Conservation (phyloP, 2,113 vertebrate species). For the Chaenocephalus aceratus region DNA sequence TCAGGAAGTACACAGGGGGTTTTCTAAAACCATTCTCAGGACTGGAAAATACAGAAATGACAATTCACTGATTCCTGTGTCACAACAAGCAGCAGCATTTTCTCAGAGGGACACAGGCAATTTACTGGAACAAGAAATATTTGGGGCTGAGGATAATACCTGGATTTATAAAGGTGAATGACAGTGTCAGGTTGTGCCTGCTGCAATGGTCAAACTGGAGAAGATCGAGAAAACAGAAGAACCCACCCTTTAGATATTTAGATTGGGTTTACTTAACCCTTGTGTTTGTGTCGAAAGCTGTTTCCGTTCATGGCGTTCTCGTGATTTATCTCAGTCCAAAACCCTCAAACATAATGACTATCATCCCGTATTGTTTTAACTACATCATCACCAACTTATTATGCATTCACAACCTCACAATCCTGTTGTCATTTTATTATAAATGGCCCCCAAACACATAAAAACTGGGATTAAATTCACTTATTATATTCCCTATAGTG, state of each 20-base stretch:
- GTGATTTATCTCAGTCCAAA: too few relatives aligned
- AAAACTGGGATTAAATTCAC: too few relatives aligned
- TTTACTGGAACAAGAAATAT: constrained; percentile 30
- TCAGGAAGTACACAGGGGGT: constrained; percentile 21
- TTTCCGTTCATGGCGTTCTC: too few relatives aligned
- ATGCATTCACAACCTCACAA: too few relatives aligned
- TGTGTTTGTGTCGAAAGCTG: too few relatives aligned
- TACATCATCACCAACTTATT: too few relatives aligned
- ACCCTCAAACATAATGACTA: too few relatives aligned
- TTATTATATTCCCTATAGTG: too few relatives aligned
- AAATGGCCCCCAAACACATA: too few relatives aligned
- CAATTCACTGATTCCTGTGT: constrained; percentile 16
- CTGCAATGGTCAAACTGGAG: not conserved
- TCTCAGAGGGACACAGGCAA: constrained; percentile 25
- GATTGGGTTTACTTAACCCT: not conserved
- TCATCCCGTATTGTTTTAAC: too few relatives aligned
- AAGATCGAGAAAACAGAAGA: not conserved
- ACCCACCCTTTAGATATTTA: too few relatives aligned
- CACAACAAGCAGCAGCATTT: constrained; percentile 15
- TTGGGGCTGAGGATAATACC: constrained; percentile 12
- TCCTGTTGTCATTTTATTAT: too few relatives aligned
- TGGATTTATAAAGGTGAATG: constrained; percentile 15
- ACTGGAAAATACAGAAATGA: constrained; percentile 14
- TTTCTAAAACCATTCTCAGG: constrained; percentile 33
- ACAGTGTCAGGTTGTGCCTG: not conserved